A percentile compares a stretch with the other conserved stretches of the same genome.
phyloP scores from a whole-genome alignment of 2,797 vertebrate species.

The Silurus aristotelis region DNA sequence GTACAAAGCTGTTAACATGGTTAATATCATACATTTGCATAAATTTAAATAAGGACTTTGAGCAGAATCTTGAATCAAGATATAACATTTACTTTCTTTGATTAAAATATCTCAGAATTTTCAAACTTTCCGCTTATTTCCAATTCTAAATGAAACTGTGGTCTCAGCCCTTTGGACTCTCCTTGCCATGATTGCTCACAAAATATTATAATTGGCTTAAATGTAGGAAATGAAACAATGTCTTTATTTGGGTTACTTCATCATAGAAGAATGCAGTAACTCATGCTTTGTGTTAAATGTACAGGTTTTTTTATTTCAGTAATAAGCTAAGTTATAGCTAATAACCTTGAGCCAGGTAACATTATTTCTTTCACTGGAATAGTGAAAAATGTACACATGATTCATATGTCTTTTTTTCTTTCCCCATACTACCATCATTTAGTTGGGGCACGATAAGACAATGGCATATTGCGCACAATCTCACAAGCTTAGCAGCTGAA shows the following conservation, averaged over 20 bases:
- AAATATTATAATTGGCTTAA: background rate
- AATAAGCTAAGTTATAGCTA: background rate
- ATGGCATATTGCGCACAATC: background rate
- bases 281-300: background rate
- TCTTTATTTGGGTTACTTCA: background rate
- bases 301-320: background rate
- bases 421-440: background rate
- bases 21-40: background rate
- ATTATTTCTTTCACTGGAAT: background rate
- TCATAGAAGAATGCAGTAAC: background rate
- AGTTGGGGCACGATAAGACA: background rate
- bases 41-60: background rate
- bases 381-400: background rate
- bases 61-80: background rate
- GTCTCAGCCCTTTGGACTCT: background rate
- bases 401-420: background rate
- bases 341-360: no score
- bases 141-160: background rate
- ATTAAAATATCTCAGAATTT: background rate
- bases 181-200: background rate
- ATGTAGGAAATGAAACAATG: background rate
- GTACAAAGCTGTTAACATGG: background rate
- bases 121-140: background rate
- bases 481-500: background rate
- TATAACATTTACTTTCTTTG: background rate